Base-by-base conservation (phyloP, 1,140 invertebrate genomes). In the Drosophila auraria region DNA sequence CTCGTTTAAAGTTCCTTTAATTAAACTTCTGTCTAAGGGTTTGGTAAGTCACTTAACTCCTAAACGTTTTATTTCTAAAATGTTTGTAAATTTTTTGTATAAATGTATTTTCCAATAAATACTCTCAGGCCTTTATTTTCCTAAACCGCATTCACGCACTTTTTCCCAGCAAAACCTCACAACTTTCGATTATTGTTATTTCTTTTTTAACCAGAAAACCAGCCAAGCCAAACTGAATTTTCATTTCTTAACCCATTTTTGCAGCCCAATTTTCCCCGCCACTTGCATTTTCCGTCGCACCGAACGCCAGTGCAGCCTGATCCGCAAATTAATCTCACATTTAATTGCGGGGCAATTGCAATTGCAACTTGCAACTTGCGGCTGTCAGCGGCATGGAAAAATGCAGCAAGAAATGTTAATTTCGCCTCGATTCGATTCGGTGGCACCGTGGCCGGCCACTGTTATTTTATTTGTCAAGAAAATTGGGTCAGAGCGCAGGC, bases 331-430 rank as follows among this genome's bases (percentile, higher is more conserved):
- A 57, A 59, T 47, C 53, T 66, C 65, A 72, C 80, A 83, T 82
- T 83, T 83, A 79, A 83, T 79, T 83, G 76, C 51, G 27, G 38
- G 40, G 47, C 82, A 82, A 79, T 66, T 82, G 78, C 75, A 86
- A 61, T 68, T 62, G 75, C 84, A 77, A 80, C 68, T 30, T 27
- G 23, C 70, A 69, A 68, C 56, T 71, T 72, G 66, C 65, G 11
- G 33, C 70, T 60, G 70, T 73, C 56, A 64, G 44, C 42, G 60
- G 44, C n/a, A 53, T 51, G 59, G 33, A 56, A 50, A 66, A 73
- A 47, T 40, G 14, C 56, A 60, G 40, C 30, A 78, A 78, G 60
- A 70, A 25, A 68, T 78, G 50, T 73, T 73, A 71, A 75, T 78
- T 70, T 62, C 50, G 66, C 51, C 51, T 70, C 66, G 36, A 44